Base-by-base conservation (phyloP, 2,113 vertebrate genomes). In the Apus apus region DNA sequence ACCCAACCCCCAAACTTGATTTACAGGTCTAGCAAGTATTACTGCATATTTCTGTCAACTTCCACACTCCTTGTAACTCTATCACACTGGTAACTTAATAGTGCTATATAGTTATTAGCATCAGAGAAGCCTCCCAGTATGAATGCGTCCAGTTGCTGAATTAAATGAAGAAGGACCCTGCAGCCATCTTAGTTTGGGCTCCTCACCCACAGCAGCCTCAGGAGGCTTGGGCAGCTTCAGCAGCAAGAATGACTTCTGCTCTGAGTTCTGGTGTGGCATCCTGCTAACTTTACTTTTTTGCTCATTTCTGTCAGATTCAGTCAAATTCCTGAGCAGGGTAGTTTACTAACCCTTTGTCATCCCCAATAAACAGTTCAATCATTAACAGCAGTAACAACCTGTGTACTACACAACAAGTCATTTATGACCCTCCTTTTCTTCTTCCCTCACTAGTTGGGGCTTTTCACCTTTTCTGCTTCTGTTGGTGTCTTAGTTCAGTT, bases 361-460 rank as follows among this genome's bases (percentile, higher is more conserved):
- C 83, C 85, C 86, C 93, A 65, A 92, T 73, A 92, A 90, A 84
- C 76, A 88, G 92, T 7, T 95, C 92, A 92, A 97, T 97, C 93
- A 94, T 96, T 95, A 96, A 96, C 95, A 93, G 94, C 85, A 45
- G 86, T 95, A 97, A 97, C 94, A 87, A 92, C 89, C 94, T 87
- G 94, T 18, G 76, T 1, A 78, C 8, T 83, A 77, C 89, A 90
- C 89, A 93, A 88, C 90, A 93, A 74, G 92, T 53, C 86, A 50
- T 97, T 96, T 96, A 95, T 81, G 89, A 62, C 90, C 72, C 75
- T 82, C 36, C 76, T 80, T 21, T 92, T 85, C 26, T 2, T 56
- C 86, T 57, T 45, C 87, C 76, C 65, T 90, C 58, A 0, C 79
- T 77, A 72, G 40, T 43, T 30, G 65, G 43, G 64, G 29, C 93